Evolutionary conservation across 2,888 invertebrate species (phyloP).

Genomic region (Serrognathus titanus): DNA sequence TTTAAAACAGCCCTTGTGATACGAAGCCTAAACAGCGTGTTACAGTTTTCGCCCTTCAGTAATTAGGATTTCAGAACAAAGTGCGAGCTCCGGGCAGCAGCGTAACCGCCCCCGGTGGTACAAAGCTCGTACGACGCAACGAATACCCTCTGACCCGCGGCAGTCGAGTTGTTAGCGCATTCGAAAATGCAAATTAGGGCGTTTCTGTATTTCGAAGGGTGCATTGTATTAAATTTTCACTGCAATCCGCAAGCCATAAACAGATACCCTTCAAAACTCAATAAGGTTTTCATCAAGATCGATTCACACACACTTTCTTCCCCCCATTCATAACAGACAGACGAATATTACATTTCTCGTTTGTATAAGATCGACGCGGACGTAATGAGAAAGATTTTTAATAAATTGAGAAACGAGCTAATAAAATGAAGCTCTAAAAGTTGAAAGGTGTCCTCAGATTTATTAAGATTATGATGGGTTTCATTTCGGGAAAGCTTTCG

Average conservation of each 20-base stretch:
- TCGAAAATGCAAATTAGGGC: slow-evolving; percentile 29
- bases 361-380: neutral
- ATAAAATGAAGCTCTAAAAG: slow-evolving; percentile 32
- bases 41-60: slow-evolving; percentile 30
- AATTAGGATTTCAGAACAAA: slow-evolving; percentile 41
- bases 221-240: slow-evolving; percentile 7
- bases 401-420: slow-evolving; percentile 38
- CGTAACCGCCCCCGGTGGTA: slow-evolving; percentile 10
- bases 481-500: slow-evolving; percentile 32
- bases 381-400: slow-evolving; percentile 3
- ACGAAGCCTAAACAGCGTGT: slow-evolving; percentile 4
- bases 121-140: slow-evolving; percentile 13
- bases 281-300: neutral
- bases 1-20: neutral
- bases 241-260: slow-evolving; percentile 2
- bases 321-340: no score
- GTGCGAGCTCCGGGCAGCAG: slow-evolving; percentile 29
- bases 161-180: slow-evolving; percentile 25
- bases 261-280: neutral
- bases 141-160: slow-evolving; percentile 21
- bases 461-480: slow-evolving; percentile 37
- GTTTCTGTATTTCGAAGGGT: slow-evolving; percentile 8
- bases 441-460: slow-evolving; percentile 34
- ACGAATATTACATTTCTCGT: no score
- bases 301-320: neutral